Percentiles rank a stretch among this genome's conserved stretches.
Conservation (phyloP, 2,113 vertebrate genomes). For the Coturnix japonica region DNA sequence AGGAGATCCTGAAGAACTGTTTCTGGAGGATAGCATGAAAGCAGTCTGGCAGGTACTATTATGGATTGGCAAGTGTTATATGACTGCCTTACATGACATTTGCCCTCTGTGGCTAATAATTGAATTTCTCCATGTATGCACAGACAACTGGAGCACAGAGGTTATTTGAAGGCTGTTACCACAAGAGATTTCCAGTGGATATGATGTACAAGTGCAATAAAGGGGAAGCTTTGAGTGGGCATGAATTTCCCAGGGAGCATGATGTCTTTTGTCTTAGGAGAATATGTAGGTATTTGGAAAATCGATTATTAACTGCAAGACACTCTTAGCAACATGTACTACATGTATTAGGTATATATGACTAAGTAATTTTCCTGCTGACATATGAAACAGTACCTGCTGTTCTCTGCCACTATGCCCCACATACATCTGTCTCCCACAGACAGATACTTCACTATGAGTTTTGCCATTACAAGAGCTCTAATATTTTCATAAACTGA, state of each 20-base stretch:
- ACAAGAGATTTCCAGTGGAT: neutral
- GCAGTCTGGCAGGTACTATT: neutral
- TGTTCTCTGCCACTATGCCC: neutral
- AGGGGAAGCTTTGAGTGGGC: neutral
- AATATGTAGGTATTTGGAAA: neutral
- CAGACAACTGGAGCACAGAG: neutral
- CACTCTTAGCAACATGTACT: conserved; percentile 27
- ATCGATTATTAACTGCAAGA: conserved; percentile 6
- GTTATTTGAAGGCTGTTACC: neutral
- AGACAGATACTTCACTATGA: neutral
- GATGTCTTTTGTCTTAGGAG: neutral
- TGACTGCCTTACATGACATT: neutral
- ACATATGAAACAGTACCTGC: neutral
- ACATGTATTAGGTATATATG: accelerated
- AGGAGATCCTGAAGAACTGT: neutral
- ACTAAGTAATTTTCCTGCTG: conserved; percentile 36
- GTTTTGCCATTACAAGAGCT: neutral
- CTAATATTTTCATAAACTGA: neutral
- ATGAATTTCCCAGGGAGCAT: neutral
- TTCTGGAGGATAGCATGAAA: neutral
- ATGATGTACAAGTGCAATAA: accelerated
- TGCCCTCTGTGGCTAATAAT: neutral
- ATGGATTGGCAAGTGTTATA: neutral
- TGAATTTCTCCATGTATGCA: neutral
- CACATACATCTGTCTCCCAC: neutral